Base-by-base conservation (phyloP, 1,140 invertebrate genomes). In the Dendrolimus punctatus region DNA sequence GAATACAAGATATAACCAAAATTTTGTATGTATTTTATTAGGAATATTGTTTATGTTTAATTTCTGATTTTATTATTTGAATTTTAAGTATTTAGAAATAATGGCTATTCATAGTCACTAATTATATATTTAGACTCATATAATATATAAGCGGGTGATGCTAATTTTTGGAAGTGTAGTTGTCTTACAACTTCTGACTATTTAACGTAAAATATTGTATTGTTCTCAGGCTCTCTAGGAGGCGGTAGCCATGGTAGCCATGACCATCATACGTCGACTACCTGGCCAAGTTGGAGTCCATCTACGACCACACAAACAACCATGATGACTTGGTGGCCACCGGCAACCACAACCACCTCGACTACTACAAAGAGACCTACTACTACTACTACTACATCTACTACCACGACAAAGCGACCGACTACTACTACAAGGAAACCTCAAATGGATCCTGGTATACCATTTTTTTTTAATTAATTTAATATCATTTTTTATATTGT, bases 211-310 rank as follows among this genome's bases (percentile, higher is more conserved):
- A 23, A 23, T 23, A 23, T 23, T 23, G 23, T 23, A 23, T 23
- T 23, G 23, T 23, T 57, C 47, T 7, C 44, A 75, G 73, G 73
- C 47, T 67, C 72, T 38, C 42, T 57, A 6, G 60, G 57, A 55
- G 82, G 86, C 65, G 73, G 73, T 65, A 76, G 65, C 49, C 75
- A 80, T 64, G 57, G 76, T 50, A 52, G 77, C 62, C 56, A 79
- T 45, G 60, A 72, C 9, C 57, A 71, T 8, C 73, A 75, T 51
- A 71, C 77, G 0, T 70, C 87, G 2, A 90, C 89, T 4, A 84
- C 87, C 0, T 88, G 84, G 80, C 85, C 88, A 4, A 84, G 67
- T 57, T 90, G 87, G 88, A 85, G 74, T 9, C 82, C 89, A 4
- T 80, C 85, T 37, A 63, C 71, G 39, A 73, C 81, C 2, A 76